These are phyloP conservation scores for Chelonia mydas DNA, from an alignment of 2,797 vertebrate species.

Conservation along the genomic window DNA sequence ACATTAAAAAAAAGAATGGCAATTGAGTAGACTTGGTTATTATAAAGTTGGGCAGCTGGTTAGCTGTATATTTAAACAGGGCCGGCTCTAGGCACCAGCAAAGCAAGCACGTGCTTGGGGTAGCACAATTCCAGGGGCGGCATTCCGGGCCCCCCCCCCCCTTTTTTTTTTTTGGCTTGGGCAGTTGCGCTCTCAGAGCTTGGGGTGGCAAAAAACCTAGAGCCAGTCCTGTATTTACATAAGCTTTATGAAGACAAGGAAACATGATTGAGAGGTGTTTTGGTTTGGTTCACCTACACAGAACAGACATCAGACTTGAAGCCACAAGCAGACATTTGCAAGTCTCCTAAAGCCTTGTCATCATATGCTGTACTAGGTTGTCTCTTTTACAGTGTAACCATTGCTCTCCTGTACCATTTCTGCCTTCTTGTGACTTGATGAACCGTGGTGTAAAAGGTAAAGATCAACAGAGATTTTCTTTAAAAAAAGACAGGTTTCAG, in stretches of 20 bases:
- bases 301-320: constrained; percentile 13
- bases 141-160: too few species aligned
- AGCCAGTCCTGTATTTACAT: constrained; percentile 17
- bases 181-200: too few species aligned
- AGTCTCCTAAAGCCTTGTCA: constrained; percentile 55
- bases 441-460: constrained; percentile 28
- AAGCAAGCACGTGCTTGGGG: too few species aligned
- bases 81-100: too few species aligned
- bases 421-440: constrained; percentile 54
- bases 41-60: background rate
- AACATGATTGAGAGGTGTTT: constrained; percentile 17
- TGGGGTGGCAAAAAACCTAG: too few species aligned
- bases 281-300: constrained; percentile 18
- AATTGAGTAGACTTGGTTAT: background rate
- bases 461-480: constrained; percentile 21
- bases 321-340: constrained; percentile 37
- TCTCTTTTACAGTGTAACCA: constrained; percentile 63
- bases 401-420: constrained; percentile 29
- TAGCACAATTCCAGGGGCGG: too few species aligned
- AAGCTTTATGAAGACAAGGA: constrained; percentile 41
- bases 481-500: too few species aligned
- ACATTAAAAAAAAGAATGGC: background rate
- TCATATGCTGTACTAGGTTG: constrained; percentile 56
- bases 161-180: too few species aligned
- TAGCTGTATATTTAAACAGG: background rate